These are phyloP conservation scores for Ceryle rudis DNA, from an alignment of 2,797 vertebrate species.

Conservation along the genomic window DNA sequence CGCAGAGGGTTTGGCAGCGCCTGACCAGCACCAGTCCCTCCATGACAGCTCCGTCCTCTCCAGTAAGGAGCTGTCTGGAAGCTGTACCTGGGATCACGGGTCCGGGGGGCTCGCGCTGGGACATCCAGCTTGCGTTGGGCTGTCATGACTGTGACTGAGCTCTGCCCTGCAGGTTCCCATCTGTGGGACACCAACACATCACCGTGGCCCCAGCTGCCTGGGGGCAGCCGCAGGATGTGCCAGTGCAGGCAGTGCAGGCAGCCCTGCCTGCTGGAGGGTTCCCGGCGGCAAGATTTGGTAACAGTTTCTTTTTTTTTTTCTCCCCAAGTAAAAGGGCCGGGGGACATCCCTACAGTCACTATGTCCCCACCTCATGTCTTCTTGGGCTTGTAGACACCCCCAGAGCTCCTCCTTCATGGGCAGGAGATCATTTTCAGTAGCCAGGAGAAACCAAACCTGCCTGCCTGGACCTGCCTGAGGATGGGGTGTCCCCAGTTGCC, in stretches of 20 bases:
- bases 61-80: background rate
- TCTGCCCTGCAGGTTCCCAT: background rate
- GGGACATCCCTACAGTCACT: too few species aligned
- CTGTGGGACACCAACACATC: background rate
- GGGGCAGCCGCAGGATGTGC: background rate
- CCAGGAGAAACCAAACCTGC: background rate
- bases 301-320: background rate
- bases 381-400: background rate
- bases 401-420: background rate
- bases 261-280: background rate
- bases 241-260: background rate
- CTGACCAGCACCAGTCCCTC: background rate
- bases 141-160: fast-evolving
- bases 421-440: background rate
- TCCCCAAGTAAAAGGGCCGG: background rate
- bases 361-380: too few species aligned
- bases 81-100: fast-evolving
- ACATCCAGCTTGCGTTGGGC: background rate
- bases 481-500: background rate
- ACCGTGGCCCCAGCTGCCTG: fast-evolving
- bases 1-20: fast-evolving
- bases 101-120: fast-evolving
- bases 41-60: fast-evolving
- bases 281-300: background rate
- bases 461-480: background rate